Percentiles rank a stretch among this genome's conserved stretches.
These are phyloP conservation scores for Theropithecus gelada DNA, from an alignment of 2,113 vertebrate genomes.

Conservation along the genomic window DNA sequence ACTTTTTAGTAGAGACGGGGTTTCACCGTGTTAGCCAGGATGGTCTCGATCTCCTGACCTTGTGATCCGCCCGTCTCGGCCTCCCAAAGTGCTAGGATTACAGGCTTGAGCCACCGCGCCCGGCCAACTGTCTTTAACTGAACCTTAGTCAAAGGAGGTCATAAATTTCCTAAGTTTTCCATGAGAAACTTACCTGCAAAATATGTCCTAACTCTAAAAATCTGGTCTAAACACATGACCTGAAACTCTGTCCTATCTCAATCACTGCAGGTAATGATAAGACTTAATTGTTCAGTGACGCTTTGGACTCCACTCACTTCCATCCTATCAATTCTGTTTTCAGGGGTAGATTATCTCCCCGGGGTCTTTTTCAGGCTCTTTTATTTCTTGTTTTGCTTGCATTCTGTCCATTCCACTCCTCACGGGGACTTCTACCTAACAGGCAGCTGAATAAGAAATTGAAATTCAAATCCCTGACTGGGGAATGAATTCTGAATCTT, in stretches of 20 bases:
- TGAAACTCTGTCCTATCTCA: constrained; percentile 43
- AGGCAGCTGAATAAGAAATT: constrained; percentile 36
- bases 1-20: too few relatives aligned
- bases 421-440: not conserved
- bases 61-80: too few relatives aligned
- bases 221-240: constrained; percentile 29
- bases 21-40: too few relatives aligned
- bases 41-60: too few relatives aligned
- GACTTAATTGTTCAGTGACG: constrained; percentile 21
- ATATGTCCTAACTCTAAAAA: constrained; percentile 54
- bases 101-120: too few relatives aligned
- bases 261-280: constrained; percentile 26
- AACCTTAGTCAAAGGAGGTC: not conserved
- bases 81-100: too few relatives aligned
- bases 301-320: not conserved
- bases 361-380: constrained; percentile 28
- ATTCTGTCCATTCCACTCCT: not conserved
- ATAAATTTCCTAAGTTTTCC: constrained; percentile 17
- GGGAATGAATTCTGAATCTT: not conserved
- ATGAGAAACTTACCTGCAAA: constrained; percentile 41
- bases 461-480: constrained; percentile 23
- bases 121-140: constrained; percentile 4
- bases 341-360: not conserved
- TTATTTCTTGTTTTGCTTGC: constrained; percentile 58
- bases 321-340: constrained; percentile 33